Evolutionary conservation across 1,140 invertebrate species (phyloP).

Genomic region (Agrilus planipennis): DNA sequence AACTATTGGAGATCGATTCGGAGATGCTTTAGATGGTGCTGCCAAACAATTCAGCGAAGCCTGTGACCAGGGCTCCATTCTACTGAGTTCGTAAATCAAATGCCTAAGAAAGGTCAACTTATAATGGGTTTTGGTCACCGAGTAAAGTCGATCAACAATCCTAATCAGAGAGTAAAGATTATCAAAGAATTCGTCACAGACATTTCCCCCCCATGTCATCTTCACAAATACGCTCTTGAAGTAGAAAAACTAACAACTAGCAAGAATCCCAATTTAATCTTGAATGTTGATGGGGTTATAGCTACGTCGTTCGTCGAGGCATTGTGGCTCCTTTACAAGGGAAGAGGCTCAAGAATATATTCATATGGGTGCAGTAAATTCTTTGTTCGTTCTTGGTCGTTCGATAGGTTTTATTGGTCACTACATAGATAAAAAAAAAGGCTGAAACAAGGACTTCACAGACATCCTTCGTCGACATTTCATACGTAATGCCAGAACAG

Average conservation of each 20-base stretch:
- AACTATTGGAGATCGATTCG: conserved; percentile 98
- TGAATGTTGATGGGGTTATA: conserved; percentile 98
- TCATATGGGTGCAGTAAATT: conserved; percentile 96
- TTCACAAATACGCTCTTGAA: conserved; percentile 90
- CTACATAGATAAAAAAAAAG: conserved; percentile 97
- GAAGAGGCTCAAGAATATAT: conserved; percentile 98
- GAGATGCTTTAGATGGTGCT: conserved; percentile 93
- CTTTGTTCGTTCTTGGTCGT: conserved; percentile 93
- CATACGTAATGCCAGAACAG: conserved; percentile 85
- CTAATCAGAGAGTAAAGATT: conserved; percentile 93
- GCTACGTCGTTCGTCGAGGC: conserved; percentile 92
- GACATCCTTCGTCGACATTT: conserved; percentile 99
- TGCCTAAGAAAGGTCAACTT: conserved; percentile 91
- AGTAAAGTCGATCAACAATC: conserved; percentile 98
- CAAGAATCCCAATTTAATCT: conserved; percentile 98
- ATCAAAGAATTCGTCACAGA: conserved; percentile 93
- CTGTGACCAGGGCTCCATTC: conserved; percentile 84
- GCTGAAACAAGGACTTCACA: conserved; percentile 96
- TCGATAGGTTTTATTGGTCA: conserved; percentile 99
- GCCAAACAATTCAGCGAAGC: conserved; percentile 94
- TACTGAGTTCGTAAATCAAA: conserved; percentile 97
- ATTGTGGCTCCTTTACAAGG: conserved; percentile 85
- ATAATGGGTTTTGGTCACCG: conserved; percentile 98
- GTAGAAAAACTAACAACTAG: conserved; percentile 98
- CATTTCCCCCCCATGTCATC: conserved; percentile 84